Evolutionary conservation across 2,888 invertebrate species (phyloP).

Genomic region (Branchellion lobata): DNA sequence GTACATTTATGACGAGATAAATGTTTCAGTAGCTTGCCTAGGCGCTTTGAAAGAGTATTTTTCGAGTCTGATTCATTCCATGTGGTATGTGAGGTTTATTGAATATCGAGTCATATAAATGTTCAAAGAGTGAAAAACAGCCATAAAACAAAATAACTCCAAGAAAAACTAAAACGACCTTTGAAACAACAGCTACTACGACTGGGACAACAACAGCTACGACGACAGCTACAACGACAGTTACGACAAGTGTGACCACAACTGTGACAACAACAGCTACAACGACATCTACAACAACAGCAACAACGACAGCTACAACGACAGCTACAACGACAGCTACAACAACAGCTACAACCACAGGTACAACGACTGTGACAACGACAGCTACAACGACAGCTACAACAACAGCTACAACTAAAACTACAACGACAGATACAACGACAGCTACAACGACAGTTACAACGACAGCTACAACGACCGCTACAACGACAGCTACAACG

Average conservation of each 20-base stretch:
- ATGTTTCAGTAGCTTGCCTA: too few relatives aligned
- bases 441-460: slow-evolving; percentile 1
- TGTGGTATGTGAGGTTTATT: too few relatives aligned
- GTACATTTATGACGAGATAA: too few relatives aligned
- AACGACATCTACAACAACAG: neutral
- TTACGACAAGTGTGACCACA: neutral
- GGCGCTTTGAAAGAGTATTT: too few relatives aligned
- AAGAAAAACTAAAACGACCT: neutral
- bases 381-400: neutral
- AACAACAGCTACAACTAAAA: neutral
- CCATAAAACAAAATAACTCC: neutral
- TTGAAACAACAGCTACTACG: too few relatives aligned
- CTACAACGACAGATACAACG: neutral
- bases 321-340: neutral
- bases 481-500: neutral
- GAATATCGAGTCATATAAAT: too few relatives aligned
- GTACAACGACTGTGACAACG: neutral
- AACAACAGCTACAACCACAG: neutral
- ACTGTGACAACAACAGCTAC: neutral
- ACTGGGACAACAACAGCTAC: neutral
- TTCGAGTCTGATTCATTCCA: too few relatives aligned
- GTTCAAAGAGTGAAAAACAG: too few relatives aligned
- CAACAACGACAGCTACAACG: neutral
- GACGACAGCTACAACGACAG: neutral
- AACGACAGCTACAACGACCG: neutral